A percentile compares a stretch with the other conserved stretches of the same genome.
These are phyloP conservation scores for Vespertilio murinus DNA, from an alignment of 2,797 vertebrate genomes.

Conservation along the genomic window DNA sequence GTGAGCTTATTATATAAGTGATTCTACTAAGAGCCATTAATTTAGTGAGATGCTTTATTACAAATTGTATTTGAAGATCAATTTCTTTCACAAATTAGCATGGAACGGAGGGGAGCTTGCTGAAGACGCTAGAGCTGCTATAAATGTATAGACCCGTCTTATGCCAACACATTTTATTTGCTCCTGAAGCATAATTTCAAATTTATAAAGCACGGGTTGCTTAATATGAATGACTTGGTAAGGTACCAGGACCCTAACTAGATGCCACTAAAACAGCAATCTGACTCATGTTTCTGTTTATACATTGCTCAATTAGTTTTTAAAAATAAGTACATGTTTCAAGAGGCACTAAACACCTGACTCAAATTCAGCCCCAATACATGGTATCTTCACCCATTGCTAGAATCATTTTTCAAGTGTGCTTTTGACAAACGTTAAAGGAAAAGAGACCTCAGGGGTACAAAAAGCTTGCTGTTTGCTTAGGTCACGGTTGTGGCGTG, in stretches of 20 bases:
- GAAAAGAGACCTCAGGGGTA: not conserved
- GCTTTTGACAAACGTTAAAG: not conserved
- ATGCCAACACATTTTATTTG: conserved; percentile 42
- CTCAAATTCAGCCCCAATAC: conserved; percentile 26
- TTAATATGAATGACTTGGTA: conserved; percentile 54
- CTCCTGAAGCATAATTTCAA: conserved; percentile 6
- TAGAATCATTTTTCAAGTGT: not conserved
- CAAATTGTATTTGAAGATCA: conserved; percentile 28
- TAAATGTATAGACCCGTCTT: conserved; percentile 20
- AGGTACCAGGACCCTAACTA: conserved; percentile 49
- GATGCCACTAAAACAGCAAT: conserved; percentile 29
- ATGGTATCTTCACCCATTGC: not conserved
- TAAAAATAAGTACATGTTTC: conserved; percentile 34
- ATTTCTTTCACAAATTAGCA: conserved; percentile 38
- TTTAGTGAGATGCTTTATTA: not conserved
- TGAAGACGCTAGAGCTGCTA: not conserved
- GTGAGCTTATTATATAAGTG: not conserved
- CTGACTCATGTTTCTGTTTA: conserved; percentile 58
- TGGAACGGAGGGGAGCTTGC: not conserved
- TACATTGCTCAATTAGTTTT: conserved; percentile 19
- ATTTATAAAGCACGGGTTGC: not conserved
- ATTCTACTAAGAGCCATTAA: not conserved
- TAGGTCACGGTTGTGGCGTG: not conserved
- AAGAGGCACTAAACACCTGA: conserved; percentile 10
- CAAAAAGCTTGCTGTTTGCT: conserved; percentile 45